Conservation (phyloP, 2,888 invertebrate genomes). For the Megastigmus dorsalis region DNA sequence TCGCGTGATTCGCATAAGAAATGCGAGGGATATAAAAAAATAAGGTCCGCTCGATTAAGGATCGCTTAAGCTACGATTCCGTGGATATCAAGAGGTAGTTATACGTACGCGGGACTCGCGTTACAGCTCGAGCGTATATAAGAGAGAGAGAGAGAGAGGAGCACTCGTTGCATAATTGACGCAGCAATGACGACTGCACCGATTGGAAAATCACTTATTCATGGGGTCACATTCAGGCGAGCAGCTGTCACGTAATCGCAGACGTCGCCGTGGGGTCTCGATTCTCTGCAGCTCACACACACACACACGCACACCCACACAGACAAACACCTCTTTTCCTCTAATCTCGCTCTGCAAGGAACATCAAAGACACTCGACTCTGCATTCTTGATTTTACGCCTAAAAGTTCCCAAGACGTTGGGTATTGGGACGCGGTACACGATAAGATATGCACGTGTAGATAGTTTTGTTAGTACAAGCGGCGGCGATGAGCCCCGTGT, state of each 20-base stretch:
- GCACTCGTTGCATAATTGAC: constrained; percentile 57
- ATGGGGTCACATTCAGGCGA: constrained; percentile 59
- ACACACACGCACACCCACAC: background rate
- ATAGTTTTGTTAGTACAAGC: constrained; percentile 1
- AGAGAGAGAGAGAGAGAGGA: too few species aligned
- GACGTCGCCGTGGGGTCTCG: too few species aligned
- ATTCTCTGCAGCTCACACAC: too few species aligned
- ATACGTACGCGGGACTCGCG: too few species aligned
- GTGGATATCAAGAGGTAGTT: too few species aligned
- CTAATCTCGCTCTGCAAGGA: too few species aligned
- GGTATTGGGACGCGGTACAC: background rate
- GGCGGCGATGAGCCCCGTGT: too few species aligned
- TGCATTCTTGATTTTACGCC: background rate
- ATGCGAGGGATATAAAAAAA: too few species aligned
- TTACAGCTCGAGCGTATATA: too few species aligned
- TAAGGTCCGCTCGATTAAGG: constrained; percentile 1
- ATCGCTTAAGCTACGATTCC: background rate
- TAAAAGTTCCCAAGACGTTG: background rate
- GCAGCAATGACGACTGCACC: constrained; percentile 57
- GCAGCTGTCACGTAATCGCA: constrained; percentile 55
- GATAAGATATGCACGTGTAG: background rate
- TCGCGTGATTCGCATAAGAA: too few species aligned
- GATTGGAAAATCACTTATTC: constrained; percentile 62
- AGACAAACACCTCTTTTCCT: background rate
- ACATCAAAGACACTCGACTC: too few species aligned